Evolutionary conservation across 2,797 vertebrate species (phyloP).

Genomic region (Cuculus canorus): DNA sequence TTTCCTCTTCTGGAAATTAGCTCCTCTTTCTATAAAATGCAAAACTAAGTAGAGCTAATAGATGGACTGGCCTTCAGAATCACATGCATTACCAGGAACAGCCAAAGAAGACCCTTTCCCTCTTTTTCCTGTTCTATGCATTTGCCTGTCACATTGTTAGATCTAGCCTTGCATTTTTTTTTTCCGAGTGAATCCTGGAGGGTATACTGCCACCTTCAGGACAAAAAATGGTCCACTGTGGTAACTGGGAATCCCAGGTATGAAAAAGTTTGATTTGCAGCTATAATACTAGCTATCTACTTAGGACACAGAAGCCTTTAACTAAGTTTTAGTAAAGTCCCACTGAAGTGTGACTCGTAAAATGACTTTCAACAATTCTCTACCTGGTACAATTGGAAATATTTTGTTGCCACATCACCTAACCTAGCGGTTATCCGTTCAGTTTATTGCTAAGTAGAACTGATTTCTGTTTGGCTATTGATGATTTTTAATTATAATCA

Average conservation of each 20-base stretch:
- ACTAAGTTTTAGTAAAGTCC: background rate
- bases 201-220: background rate
- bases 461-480: slow-evolving; percentile 21
- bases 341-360: background rate
- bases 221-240: rapidly evolving
- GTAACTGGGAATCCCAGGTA: rapidly evolving
- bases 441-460: slow-evolving; percentile 26
- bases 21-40: rapidly evolving
- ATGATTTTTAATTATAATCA: slow-evolving; percentile 70
- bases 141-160: background rate
- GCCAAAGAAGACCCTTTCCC: background rate
- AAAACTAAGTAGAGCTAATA: background rate
- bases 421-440: slow-evolving; percentile 37
- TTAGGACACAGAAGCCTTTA: background rate
- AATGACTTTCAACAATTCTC: slow-evolving; percentile 29
- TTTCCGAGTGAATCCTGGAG: background rate
- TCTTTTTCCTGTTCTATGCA: background rate
- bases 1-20: background rate
- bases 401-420: background rate
- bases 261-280: background rate
- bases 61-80: background rate
- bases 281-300: background rate
- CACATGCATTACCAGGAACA: background rate
- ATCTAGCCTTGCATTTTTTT: background rate
- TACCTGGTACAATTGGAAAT: slow-evolving; percentile 6